A percentile compares a stretch with the other conserved stretches of the same genome.
Evolutionary conservation across 2,888 invertebrate genomes (phyloP).

Genomic region (Spodoptera exigua): DNA sequence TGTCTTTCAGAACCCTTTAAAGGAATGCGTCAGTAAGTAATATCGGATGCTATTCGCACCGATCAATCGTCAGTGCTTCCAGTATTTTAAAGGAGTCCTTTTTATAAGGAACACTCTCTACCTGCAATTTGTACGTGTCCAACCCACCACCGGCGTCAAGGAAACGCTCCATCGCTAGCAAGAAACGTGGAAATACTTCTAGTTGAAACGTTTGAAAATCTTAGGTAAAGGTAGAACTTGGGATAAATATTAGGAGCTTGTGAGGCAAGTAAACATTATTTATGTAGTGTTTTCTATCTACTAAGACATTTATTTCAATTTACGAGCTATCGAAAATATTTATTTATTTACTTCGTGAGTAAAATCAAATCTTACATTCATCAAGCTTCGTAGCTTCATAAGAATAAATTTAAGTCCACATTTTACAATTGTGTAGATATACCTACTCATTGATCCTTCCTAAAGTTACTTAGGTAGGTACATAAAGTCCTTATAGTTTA

Average conservation of each 20-base stretch:
- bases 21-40: slow-evolving; percentile 21
- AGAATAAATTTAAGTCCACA: no score
- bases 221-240: slow-evolving; percentile 17
- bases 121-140: slow-evolving; percentile 57
- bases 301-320: no score
- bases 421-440: no score
- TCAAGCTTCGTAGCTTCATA: no score
- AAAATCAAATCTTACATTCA: no score
- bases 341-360: no score
- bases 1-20: slow-evolving; percentile 12
- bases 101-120: slow-evolving; percentile 36
- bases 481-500: no score
- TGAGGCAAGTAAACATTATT: not conserved
- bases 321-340: no score
- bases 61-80: slow-evolving; percentile 53
- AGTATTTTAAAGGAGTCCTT: slow-evolving; percentile 55
- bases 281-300: not conserved
- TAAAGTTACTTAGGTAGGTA: no score
- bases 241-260: slow-evolving; percentile 2
- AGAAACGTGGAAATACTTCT: slow-evolving; percentile 45
- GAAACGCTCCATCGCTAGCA: slow-evolving; percentile 41
- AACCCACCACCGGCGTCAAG: slow-evolving; percentile 40
- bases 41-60: slow-evolving; percentile 18
- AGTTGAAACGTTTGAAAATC: slow-evolving; percentile 35
- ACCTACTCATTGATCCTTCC: no score